Conservation (phyloP, 2,113 vertebrate genomes). For the Trematomus loennbergii region DNA sequence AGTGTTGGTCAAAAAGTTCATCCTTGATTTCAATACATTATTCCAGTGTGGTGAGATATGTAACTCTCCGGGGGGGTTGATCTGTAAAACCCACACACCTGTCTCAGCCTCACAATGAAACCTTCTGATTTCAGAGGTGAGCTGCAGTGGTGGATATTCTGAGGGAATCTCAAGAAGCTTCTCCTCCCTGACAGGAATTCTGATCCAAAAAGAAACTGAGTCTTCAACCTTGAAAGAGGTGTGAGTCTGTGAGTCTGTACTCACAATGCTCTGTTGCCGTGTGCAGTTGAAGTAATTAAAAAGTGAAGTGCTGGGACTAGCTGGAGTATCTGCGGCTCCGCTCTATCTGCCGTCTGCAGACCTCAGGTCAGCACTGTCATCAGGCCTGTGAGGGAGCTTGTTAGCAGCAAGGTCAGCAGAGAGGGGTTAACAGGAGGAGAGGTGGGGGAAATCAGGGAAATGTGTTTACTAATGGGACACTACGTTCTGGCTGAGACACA, state of each 20-base stretch:
- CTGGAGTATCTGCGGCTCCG: slow-evolving; percentile 15
- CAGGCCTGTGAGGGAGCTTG: slow-evolving; percentile 34
- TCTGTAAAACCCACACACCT: slow-evolving; percentile 48
- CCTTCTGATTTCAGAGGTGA: slow-evolving; percentile 30
- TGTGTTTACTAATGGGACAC: slow-evolving; percentile 39
- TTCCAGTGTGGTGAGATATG: slow-evolving; percentile 38
- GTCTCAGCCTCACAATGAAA: slow-evolving; percentile 31
- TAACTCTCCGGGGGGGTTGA: slow-evolving; percentile 22
- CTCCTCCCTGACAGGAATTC: slow-evolving; percentile 19
- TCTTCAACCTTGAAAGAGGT: background rate
- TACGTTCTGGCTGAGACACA: background rate
- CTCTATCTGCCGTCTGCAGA: slow-evolving; percentile 39
- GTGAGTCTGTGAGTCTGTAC: background rate
- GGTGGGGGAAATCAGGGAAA: background rate
- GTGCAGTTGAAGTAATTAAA: slow-evolving; percentile 43
- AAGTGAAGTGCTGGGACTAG: slow-evolving; percentile 22
- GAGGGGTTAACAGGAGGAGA: slow-evolving; percentile 42
- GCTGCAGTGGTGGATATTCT: slow-evolving; percentile 29
- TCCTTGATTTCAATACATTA: slow-evolving; percentile 18
- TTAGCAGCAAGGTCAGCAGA: slow-evolving; percentile 53
- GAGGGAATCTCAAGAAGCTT: slow-evolving; percentile 33
- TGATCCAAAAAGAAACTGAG: slow-evolving; percentile 29
- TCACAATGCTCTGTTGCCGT: background rate
- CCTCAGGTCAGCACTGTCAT: slow-evolving; percentile 32
- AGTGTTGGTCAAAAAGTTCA: background rate